Percentiles rank a stretch among this genome's conserved stretches.
Conservation (phyloP, 1,140 invertebrate genomes). For the Drosophila elegans region DNA sequence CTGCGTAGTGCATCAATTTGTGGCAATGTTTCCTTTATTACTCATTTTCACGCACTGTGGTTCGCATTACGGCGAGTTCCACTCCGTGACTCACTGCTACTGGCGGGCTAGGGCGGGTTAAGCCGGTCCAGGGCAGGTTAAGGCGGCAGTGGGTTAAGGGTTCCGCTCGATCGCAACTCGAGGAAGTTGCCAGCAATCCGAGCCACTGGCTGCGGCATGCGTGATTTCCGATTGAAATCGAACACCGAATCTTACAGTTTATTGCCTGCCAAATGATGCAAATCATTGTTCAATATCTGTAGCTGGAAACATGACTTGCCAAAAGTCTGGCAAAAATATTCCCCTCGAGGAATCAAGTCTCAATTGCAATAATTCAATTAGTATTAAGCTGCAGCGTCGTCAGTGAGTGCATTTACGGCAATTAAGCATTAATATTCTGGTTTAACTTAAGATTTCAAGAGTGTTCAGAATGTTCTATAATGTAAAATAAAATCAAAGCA, state of each 20-base stretch:
- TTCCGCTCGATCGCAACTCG: slow-evolving; percentile 41
- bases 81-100: slow-evolving; percentile 11
- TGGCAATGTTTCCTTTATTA: slow-evolving; percentile 58
- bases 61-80: slow-evolving; percentile 2
- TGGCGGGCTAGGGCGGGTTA: neutral
- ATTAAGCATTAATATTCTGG: slow-evolving; percentile 1
- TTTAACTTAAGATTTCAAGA: neutral
- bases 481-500: slow-evolving; percentile 1
- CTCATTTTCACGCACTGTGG: slow-evolving; percentile 55
- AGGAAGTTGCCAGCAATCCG: slow-evolving; percentile 37
- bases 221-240: slow-evolving; percentile 50
- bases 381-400: neutral
- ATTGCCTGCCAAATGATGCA: slow-evolving; percentile 54
- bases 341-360: slow-evolving; percentile 26
- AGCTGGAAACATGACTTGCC: slow-evolving; percentile 31
- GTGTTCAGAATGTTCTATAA: neutral
- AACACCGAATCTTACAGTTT: slow-evolving; percentile 45
- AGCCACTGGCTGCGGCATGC: slow-evolving; percentile 36
- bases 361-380: slow-evolving; percentile 42
- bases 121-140: neutral
- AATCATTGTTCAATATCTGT: slow-evolving; percentile 48
- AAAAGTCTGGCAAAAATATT: slow-evolving; percentile 20
- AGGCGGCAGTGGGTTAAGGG: slow-evolving; percentile 6
- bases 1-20: slow-evolving; percentile 62
- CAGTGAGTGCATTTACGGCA: slow-evolving; percentile 2